Percentiles rank a stretch among this genome's conserved stretches.
These are phyloP conservation scores for Rhopalosiphum nymphaeae DNA, from an alignment of 2,888 invertebrate species.

Conservation along the genomic window DNA sequence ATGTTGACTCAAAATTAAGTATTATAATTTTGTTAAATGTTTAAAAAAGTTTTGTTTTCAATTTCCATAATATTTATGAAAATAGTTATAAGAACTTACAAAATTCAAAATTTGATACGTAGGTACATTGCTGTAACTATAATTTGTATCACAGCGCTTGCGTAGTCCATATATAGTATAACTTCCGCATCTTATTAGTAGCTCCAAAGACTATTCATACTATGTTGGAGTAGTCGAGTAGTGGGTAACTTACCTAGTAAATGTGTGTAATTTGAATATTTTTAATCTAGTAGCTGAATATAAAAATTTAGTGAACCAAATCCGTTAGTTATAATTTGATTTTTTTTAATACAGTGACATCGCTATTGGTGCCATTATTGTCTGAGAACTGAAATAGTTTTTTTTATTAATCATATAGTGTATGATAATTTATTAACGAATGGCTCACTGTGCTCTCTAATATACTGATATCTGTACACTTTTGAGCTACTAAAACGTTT, in stretches of 20 bases:
- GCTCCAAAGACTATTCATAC: not conserved
- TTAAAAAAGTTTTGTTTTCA: not conserved
- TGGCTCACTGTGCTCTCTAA: not conserved
- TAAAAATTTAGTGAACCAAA: not conserved
- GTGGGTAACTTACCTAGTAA: not conserved
- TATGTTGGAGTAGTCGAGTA: not conserved
- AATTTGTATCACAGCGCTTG: not conserved
- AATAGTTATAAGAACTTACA: not conserved
- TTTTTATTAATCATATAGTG: not conserved
- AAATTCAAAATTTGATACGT: not conserved
- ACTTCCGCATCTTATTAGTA: not conserved
- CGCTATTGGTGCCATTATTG: too few species aligned
- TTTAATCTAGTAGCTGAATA: not conserved
- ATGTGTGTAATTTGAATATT: not conserved
- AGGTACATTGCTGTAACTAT: not conserved
- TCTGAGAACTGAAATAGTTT: too few species aligned
- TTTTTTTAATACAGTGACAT: not conserved
- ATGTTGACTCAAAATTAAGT: not conserved
- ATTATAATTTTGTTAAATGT: not conserved
- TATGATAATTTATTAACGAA: not conserved
- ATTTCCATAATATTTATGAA: not conserved
- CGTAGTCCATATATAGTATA: too few species aligned
- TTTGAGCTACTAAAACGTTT: not conserved
- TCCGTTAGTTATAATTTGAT: not conserved
- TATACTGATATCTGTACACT: not conserved